phyloP scores from a whole-genome alignment of 2,113 vertebrate genomes.

The Amphiprion percula region DNA sequence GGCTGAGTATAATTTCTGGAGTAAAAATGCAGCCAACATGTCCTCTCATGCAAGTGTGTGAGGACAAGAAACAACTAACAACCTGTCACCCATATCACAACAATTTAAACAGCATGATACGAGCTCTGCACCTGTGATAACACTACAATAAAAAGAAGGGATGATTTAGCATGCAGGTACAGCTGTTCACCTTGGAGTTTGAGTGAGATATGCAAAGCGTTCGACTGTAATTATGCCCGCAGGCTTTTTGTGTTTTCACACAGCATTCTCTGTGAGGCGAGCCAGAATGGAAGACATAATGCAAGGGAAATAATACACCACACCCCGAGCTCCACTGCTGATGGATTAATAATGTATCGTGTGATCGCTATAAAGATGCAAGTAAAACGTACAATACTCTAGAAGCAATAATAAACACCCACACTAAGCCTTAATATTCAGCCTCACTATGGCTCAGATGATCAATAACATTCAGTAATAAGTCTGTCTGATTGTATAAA shows the following conservation, averaged over 20 bases:
- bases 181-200: background rate
- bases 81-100: background rate
- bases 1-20: slow-evolving; percentile 25
- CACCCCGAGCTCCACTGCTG: slow-evolving; percentile 12
- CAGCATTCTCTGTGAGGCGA: slow-evolving; percentile 8
- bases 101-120: background rate
- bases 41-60: slow-evolving; percentile 27
- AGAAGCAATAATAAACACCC: slow-evolving; percentile 17
- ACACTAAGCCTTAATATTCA: too few species aligned
- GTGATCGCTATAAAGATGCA: background rate
- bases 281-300: background rate
- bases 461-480: background rate
- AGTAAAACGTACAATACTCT: slow-evolving; percentile 8
- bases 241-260: slow-evolving; percentile 11
- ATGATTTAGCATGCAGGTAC: background rate
- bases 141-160: background rate
- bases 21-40: slow-evolving; percentile 31
- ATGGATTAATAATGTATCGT: slow-evolving; percentile 16
- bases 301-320: slow-evolving; percentile 30
- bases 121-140: background rate
- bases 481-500: background rate
- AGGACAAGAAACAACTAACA: background rate
- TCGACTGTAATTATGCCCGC: background rate
- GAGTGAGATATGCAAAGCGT: background rate
- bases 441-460: background rate